These are phyloP conservation scores for Taenaris catops DNA, from an alignment of 2,888 invertebrate species.

Conservation along the genomic window DNA sequence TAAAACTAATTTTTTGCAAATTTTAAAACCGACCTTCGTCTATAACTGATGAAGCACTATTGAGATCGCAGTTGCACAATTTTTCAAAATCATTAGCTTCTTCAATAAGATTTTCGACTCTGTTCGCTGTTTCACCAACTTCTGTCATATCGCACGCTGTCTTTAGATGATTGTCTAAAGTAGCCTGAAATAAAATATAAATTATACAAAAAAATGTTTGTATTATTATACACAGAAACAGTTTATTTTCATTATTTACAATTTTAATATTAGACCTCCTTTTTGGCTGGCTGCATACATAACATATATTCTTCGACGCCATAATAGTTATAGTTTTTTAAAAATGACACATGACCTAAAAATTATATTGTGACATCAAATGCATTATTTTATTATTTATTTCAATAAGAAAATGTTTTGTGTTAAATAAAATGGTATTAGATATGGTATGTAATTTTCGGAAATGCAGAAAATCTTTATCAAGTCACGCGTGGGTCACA, in stretches of 20 bases:
- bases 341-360: too few species aligned
- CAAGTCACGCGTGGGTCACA: constrained; percentile 73
- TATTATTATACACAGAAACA: too few species aligned
- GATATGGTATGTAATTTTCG: constrained; percentile 75
- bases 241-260: constrained; percentile 8
- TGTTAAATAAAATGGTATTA: constrained; percentile 47
- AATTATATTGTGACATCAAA: too few species aligned
- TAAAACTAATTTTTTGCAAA: too few species aligned
- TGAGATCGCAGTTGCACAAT: constrained; percentile 89
- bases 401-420: neutral
- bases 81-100: constrained; percentile 90
- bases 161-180: constrained; percentile 89
- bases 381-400: constrained; percentile 3
- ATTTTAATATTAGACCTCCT: neutral
- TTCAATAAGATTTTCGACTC: constrained; percentile 88
- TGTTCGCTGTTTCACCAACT: constrained; percentile 91
- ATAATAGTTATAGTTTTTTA: too few species aligned
- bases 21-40: constrained; percentile 82
- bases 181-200: constrained; percentile 74
- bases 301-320: too few species aligned
- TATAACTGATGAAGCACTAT: constrained; percentile 90
- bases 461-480: constrained; percentile 67
- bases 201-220: too few species aligned
- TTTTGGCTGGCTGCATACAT: constrained; percentile 7
- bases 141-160: constrained; percentile 91